Base-by-base conservation (phyloP, 92 coral and sea anemone genomes). In the Porites lobata region DNA sequence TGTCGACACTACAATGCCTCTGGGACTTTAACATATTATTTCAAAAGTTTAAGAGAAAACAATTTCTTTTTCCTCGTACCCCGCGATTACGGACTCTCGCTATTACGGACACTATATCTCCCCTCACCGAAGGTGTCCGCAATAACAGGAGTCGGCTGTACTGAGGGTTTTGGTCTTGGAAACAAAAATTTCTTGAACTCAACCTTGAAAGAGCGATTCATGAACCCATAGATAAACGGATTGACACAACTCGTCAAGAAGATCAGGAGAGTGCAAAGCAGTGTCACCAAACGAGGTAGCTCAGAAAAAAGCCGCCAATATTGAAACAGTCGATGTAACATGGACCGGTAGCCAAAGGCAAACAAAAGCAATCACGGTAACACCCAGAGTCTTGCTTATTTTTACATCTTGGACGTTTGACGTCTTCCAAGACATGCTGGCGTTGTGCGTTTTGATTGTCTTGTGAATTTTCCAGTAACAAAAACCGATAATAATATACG, bases 131-230 rank as follows among this genome's bases (percentile, higher is more conserved):
- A 2, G 32, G 32, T 29, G 32, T 29, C 32, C 32, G 32, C 32
- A 29, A 29, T 29, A 2, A 29, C 32, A 3, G 32, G 32, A 29
- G 32, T 29, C 32, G 32, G 32, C 32, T 29, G 32, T 29, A 74
- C 21, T 7, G 78, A 67, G 26, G 7, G 82, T 50, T 21, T 17
- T 47, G 22, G 50, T 54, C 26, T 61, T 5, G n/a, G 52, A 8
- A 12, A 13, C 52, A 84, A 63, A 26, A 21, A 84, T 62, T 64
- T 83, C 24, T 72, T 73, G 13, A 83, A 83, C 64, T 83, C 87
- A 13, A 7, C 43, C 47, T 50, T 83, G 29, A 83, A 83, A n/a
- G 87, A 43, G n/a, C 79, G 87, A 52, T 83, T 83, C 79, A 83
- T 83, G 14, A 69, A 71, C 11, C 87, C 72, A 51, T 83, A 83